Conservation (phyloP, 2,888 invertebrate species). For the Rhorus exstirpatorius region DNA sequence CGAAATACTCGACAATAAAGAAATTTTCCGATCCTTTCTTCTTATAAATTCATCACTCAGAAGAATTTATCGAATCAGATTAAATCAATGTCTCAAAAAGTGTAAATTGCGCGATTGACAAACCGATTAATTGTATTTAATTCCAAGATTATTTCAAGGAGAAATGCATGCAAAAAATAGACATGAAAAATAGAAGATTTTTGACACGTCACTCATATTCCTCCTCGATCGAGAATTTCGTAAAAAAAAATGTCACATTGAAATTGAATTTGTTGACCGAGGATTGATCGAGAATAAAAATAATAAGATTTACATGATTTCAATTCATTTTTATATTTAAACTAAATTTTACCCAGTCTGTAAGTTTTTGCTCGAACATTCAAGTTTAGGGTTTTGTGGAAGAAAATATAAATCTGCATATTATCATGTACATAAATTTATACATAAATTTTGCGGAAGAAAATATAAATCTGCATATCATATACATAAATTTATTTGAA, state of each 20-base stretch:
- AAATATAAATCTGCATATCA: no score
- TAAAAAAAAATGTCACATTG: no score
- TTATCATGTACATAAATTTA: neutral
- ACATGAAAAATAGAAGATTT: neutral
- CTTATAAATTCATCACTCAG: neutral
- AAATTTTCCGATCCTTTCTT: neutral
- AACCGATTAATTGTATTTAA: no score
- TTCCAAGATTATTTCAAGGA: no score
- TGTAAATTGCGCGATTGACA: neutral
- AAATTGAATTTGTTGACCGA: no score
- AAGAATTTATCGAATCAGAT: neutral
- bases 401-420: no score
- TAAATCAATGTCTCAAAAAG: neutral
- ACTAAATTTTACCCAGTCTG: neutral
- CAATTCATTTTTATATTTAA: slow-evolving; percentile 3
- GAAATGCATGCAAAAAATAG: no score
- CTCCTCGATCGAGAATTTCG: no score
- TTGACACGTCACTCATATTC: neutral
- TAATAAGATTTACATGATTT: neutral
- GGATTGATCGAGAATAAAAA: no score
- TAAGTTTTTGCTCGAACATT: neutral
- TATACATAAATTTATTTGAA: neutral
- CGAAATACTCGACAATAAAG: slow-evolving; percentile 9
- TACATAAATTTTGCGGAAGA: no score
- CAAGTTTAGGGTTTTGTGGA: no score